phyloP scores from a whole-genome alignment of 92 coral and sea anemone genomes.

The Diadumene lineata region DNA sequence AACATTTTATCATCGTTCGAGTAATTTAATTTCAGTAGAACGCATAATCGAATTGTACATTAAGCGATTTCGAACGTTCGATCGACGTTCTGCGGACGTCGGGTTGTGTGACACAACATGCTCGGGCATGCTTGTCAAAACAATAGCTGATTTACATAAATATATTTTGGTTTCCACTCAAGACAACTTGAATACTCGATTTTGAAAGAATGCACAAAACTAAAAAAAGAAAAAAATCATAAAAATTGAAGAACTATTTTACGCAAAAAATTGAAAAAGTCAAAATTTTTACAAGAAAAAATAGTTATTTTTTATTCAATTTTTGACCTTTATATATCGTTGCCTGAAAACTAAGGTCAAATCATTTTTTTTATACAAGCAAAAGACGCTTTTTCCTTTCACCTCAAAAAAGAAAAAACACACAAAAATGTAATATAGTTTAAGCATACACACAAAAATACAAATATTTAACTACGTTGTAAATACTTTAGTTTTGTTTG shows the following conservation, averaged over 20 bases:
- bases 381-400: not conserved
- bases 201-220: not conserved
- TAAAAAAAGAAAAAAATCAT: not conserved
- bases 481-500: too few species aligned
- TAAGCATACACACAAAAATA: too few species aligned
- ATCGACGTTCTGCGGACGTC: not conserved
- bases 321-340: not conserved
- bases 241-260: not conserved
- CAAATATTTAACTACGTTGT: too few species aligned
- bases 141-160: constrained; percentile 8
- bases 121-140: constrained; percentile 24
- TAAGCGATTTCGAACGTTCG: constrained; percentile 8
- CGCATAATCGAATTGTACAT: not conserved
- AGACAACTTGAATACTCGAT: constrained; percentile 7
- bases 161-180: not conserved
- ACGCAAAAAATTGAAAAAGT: not conserved
- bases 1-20: not conserved
- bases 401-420: not conserved
- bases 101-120: constrained; percentile 11
- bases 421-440: not conserved
- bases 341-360: not conserved
- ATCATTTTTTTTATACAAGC: not conserved
- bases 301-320: not conserved
- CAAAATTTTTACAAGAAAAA: not conserved
- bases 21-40: not conserved